Conservation (phyloP, 2,113 vertebrate genomes). For the Asarcornis scutulata region DNA sequence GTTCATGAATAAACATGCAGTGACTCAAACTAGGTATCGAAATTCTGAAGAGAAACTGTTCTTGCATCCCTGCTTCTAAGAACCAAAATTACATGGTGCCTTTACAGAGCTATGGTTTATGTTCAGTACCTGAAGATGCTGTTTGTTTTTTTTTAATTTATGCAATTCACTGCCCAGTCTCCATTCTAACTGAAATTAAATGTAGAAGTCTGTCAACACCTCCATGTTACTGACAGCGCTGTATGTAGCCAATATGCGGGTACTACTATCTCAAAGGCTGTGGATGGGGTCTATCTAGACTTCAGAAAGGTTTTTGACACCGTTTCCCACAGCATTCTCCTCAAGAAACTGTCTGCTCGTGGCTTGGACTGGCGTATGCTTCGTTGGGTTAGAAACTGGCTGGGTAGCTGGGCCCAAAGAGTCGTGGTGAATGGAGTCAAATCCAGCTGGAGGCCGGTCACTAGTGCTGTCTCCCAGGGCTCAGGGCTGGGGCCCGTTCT, state of each 20-base stretch:
- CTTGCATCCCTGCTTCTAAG: background rate
- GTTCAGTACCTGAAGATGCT: background rate
- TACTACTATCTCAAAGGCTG: background rate
- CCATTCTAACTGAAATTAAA: background rate
- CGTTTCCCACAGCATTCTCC: too few relatives aligned
- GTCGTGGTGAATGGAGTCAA: too few relatives aligned
- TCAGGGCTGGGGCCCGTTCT: too few relatives aligned
- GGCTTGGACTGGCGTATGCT: too few relatives aligned
- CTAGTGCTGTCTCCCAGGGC: too few relatives aligned
- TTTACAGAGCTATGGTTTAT: background rate
- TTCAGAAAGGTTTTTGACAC: too few relatives aligned
- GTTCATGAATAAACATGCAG: background rate
- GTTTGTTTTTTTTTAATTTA: background rate
- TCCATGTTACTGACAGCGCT: background rate
- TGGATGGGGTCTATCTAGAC: too few relatives aligned
- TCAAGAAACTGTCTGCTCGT: too few relatives aligned
- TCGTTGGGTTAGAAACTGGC: too few relatives aligned
- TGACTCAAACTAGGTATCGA: background rate
- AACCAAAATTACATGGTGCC: background rate
- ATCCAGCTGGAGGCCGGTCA: too few relatives aligned
- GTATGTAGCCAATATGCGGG: fast-evolving
- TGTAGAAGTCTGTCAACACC: background rate
- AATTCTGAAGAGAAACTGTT: background rate
- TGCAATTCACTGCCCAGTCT: background rate
- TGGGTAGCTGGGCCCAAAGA: too few relatives aligned